Evolutionary conservation across 2,113 vertebrate species (phyloP).

Genomic region (Grus americana): DNA sequence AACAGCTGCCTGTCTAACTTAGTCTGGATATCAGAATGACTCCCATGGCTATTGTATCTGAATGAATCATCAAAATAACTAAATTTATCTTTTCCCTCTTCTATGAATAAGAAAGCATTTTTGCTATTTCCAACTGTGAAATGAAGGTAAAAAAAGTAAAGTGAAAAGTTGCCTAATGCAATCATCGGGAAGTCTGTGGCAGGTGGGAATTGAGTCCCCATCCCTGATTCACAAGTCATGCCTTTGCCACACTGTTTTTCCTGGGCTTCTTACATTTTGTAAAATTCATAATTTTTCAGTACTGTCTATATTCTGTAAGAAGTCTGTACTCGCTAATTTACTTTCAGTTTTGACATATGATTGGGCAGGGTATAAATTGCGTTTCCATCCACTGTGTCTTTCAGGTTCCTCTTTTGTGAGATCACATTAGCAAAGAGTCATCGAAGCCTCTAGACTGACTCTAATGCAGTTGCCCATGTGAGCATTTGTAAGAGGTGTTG

Average conservation of each 20-base stretch:
- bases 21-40: neutral
- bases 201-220: neutral
- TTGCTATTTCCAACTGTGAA: neutral
- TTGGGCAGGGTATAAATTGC: neutral
- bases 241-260: neutral
- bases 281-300: neutral
- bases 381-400: neutral
- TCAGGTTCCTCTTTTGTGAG: neutral
- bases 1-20: neutral
- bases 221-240: neutral
- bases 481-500: neutral
- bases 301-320: neutral
- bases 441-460: neutral
- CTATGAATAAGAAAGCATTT: conserved; percentile 6
- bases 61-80: conserved; percentile 26
- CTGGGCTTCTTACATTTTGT: neutral
- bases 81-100: neutral
- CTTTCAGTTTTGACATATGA: neutral
- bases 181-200: neutral
- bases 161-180: neutral
- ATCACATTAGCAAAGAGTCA: neutral
- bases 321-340: neutral
- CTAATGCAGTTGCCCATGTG: neutral
- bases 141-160: neutral
- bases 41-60: neutral